These are phyloP conservation scores for Horisme vitalbata DNA, from an alignment of 2,888 invertebrate species.

Conservation along the genomic window DNA sequence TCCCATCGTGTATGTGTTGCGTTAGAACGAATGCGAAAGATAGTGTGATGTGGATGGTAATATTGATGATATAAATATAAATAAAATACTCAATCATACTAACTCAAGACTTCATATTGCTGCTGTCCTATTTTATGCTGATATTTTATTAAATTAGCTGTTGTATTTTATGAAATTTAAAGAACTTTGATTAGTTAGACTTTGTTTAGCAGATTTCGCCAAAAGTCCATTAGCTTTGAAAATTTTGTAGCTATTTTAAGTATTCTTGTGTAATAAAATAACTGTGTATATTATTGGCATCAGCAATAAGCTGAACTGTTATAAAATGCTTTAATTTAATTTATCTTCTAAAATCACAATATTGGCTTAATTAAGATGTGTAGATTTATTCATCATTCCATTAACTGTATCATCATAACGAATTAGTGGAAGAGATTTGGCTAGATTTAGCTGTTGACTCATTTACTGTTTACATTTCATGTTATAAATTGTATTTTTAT, in stretches of 20 bases:
- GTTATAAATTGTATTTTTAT: constrained; percentile 44
- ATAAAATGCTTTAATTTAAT: constrained; percentile 56
- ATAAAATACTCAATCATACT: constrained; percentile 33
- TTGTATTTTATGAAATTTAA: constrained; percentile 17
- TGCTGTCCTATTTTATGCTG: constrained; percentile 23
- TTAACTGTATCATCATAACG: constrained; percentile 39
- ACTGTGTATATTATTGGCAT: constrained; percentile 29
- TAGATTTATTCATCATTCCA: constrained; percentile 65
- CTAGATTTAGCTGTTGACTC: constrained; percentile 48
- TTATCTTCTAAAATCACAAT: constrained; percentile 49
- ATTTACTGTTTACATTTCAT: constrained; percentile 41
- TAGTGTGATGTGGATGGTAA: constrained; percentile 23
- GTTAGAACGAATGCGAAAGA: constrained; percentile 28
- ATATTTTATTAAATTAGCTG: constrained; percentile 26
- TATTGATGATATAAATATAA: constrained; percentile 23
- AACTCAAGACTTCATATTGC: constrained; percentile 24
- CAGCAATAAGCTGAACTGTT: constrained; percentile 44
- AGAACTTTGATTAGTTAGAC: constrained; percentile 6
- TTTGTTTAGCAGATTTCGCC: constrained; percentile 9
- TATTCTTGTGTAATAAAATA: constrained; percentile 17
- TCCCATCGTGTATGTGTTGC: constrained; percentile 26
- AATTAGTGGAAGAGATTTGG: constrained; percentile 40
- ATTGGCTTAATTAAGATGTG: constrained; percentile 55
- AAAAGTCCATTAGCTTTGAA: constrained; percentile 19
- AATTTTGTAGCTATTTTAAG: constrained; percentile 12